phyloP scores from a whole-genome alignment of 2,888 invertebrate species.

The Yponomeuta sedellus region DNA sequence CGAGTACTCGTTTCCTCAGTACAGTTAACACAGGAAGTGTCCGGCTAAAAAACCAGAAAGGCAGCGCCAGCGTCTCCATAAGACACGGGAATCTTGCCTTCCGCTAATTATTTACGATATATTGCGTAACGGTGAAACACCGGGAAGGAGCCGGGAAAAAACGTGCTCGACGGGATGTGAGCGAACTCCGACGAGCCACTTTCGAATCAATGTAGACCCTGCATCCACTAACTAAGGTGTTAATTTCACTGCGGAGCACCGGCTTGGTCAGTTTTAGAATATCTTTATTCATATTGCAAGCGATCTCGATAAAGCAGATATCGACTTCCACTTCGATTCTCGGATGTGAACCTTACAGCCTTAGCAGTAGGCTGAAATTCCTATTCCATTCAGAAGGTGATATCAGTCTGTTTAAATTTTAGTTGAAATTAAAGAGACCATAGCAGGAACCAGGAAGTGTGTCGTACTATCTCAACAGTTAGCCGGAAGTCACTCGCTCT shows the following conservation, averaged over 20 bases:
- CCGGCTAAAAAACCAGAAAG: constrained; percentile 64
- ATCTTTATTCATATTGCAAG: constrained; percentile 73
- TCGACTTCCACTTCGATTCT: constrained; percentile 50
- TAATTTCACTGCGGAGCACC: constrained; percentile 34
- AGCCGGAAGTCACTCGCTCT: constrained; percentile 75
- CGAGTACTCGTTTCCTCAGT: constrained; percentile 19
- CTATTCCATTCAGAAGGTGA: constrained; percentile 28
- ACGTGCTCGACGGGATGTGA: constrained; percentile 68
- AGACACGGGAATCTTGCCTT: constrained; percentile 74
- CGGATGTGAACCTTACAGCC: constrained; percentile 42
- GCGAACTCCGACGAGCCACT: constrained; percentile 40
- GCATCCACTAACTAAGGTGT: constrained; percentile 38
- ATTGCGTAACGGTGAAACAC: constrained; percentile 76
- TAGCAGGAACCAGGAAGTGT: constrained; percentile 76
- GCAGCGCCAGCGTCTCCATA: constrained; percentile 65
- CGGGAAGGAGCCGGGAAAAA: constrained; percentile 72
- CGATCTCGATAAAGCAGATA: constrained; percentile 65
- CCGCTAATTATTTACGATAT: constrained; percentile 77
- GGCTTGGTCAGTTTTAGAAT: constrained; percentile 64
- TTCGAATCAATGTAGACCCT: constrained; percentile 40
- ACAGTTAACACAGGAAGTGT: constrained; percentile 62
- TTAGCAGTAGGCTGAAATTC: constrained; percentile 32
- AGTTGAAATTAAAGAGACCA: constrained; percentile 71
- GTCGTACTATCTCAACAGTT: constrained; percentile 76
- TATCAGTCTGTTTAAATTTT: constrained; percentile 59